Evolutionary conservation across 2,888 invertebrate genomes (phyloP), one percentile per base, ranked within the genome.

Genomic region (Harpalus rufipes): DNA sequence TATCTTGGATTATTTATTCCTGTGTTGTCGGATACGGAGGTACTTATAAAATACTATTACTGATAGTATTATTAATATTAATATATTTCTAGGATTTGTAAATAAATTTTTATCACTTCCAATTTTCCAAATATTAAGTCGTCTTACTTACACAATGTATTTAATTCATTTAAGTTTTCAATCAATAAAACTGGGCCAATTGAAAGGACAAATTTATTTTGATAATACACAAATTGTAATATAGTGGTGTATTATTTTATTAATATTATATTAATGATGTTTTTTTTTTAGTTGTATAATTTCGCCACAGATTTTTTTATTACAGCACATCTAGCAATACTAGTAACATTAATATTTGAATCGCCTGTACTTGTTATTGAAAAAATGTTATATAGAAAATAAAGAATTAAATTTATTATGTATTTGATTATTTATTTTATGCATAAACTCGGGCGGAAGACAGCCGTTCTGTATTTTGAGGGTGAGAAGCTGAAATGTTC

Each of bases 11-110:
- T 4, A 89, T 92, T 18, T 90, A 92, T 58, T 91, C 92, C 0
- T 93, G 93, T 84, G 89, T 88, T 0, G 89, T 90, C 84, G 92
- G 92, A 76, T 91, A 91, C 88, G 92, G 92, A 89, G 92, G 93
- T 65, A 44, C 39, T 74, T 44, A 21, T 3, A 68, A 68, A 68
- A 68, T 68, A 68, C 12, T 6, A 51, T 51, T 32, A 32, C 32
- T 32, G 5, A 32, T 32, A 4, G 0, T 68, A 68, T 65, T 6
- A 21, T 63, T 65, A 39, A 72, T 39, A 72, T 14, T 18, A 18
- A 76, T 76, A 6, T 83, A 39, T 44, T 86, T 86, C 59, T 56
- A 92, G 92, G 92, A 87, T 90, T 91, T 3, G 87, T 92, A 6
- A 92, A 92, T 87, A 91, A 92, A 91, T 91, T 92, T 85, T 88